Evolutionary conservation across 2,888 invertebrate species (phyloP).

Genomic region (Euspilapteryx auroguttella): DNA sequence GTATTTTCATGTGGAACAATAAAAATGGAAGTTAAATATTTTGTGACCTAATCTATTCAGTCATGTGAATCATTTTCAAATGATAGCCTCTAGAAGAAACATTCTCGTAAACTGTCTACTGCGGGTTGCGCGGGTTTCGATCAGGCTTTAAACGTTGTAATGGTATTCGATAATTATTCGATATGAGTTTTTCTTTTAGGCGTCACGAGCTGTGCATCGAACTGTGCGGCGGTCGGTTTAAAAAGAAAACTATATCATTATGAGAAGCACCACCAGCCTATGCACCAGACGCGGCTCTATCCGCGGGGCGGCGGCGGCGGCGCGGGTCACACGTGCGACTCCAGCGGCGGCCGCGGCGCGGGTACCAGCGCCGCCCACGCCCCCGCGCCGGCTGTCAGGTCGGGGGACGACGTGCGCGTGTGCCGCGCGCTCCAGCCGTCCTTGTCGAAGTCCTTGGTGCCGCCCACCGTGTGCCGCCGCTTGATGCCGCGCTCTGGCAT

Average conservation of each 20-base stretch:
- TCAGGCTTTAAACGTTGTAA: too few species aligned
- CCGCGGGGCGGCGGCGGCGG: slow-evolving; percentile 17
- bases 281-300: too few species aligned
- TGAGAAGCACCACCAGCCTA: too few species aligned
- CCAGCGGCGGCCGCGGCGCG: slow-evolving; percentile 29
- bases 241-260: too few species aligned
- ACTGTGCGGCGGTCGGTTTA: too few species aligned
- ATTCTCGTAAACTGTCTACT: too few species aligned
- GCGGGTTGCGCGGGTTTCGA: too few species aligned
- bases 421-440: slow-evolving; percentile 64
- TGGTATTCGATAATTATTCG: too few species aligned
- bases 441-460: slow-evolving; percentile 81
- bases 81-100: slow-evolving; percentile 50
- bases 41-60: slow-evolving; percentile 58
- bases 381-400: slow-evolving; percentile 39
- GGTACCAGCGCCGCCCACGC: slow-evolving; percentile 29
- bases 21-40: slow-evolving; percentile 26
- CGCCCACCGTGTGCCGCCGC: slow-evolving; percentile 89
- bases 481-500: slow-evolving; percentile 84
- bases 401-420: slow-evolving; percentile 63
- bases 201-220: too few species aligned
- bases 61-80: slow-evolving; percentile 51
- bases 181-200: too few species aligned
- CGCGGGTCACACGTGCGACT: slow-evolving; percentile 30
- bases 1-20: slow-evolving; percentile 22